Percentiles rank a stretch among this genome's conserved stretches.
These are phyloP conservation scores for Leptinotarsa peninsularis DNA, from an alignment of 2,888 invertebrate species.

Conservation along the genomic window DNA sequence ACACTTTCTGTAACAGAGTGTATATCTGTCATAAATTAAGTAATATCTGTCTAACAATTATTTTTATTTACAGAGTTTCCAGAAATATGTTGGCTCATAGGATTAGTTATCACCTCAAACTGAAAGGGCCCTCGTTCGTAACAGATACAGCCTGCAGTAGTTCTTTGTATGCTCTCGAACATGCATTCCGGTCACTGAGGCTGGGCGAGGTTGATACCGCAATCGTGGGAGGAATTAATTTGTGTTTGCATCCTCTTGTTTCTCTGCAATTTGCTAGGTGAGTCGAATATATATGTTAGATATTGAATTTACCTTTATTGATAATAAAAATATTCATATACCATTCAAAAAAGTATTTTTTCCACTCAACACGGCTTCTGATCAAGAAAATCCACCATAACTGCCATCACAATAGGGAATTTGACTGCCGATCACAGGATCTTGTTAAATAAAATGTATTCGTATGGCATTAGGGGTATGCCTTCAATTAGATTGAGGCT, in stretches of 20 bases:
- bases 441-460: too few relatives aligned
- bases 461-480: too few relatives aligned
- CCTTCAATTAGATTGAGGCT: too few relatives aligned
- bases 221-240: constrained; percentile 87
- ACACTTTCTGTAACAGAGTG: too few relatives aligned
- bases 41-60: too few relatives aligned
- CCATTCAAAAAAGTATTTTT: too few relatives aligned
- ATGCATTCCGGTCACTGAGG: constrained; percentile 81
- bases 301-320: neutral
- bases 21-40: too few relatives aligned
- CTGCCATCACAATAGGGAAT: too few relatives aligned
- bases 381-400: too few relatives aligned
- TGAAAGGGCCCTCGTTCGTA: constrained; percentile 89
- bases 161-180: constrained; percentile 87
- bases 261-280: constrained; percentile 88
- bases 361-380: too few relatives aligned
- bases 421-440: too few relatives aligned
- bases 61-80: constrained; percentile 62
- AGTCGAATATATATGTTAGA: constrained; percentile 33
- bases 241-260: constrained; percentile 88
- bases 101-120: constrained; percentile 88
- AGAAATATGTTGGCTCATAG: constrained; percentile 93
- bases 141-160: constrained; percentile 97
- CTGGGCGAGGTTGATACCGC: constrained; percentile 89
- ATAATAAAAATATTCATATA: too few relatives aligned